phyloP scores from a whole-genome alignment of 92 coral and sea anemone species.

The Phymanthus crucifer region DNA sequence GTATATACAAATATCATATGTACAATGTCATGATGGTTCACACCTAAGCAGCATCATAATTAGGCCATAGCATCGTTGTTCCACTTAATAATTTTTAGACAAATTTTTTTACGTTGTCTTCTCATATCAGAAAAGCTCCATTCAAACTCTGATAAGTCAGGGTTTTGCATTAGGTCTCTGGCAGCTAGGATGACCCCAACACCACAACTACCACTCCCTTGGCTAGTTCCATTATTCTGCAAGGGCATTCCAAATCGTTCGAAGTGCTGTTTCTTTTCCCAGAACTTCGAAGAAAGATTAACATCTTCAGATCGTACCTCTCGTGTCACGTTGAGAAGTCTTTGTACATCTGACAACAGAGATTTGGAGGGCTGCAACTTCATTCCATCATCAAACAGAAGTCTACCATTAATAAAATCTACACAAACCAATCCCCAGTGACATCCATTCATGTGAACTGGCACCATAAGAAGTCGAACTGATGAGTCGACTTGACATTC shows the following conservation, averaged over 20 bases:
- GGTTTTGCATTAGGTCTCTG: not conserved
- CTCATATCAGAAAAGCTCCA: constrained; percentile 5
- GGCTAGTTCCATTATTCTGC: not conserved
- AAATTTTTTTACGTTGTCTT: constrained; percentile 4
- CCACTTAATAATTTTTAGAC: not conserved
- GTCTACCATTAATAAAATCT: constrained; percentile 11
- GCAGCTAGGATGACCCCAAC: constrained; percentile 8
- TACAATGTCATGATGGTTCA: not conserved
- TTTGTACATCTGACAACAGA: constrained; percentile 19
- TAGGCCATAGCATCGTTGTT: not conserved
- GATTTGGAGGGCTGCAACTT: constrained; percentile 4
- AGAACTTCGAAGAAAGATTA: constrained; percentile 1
- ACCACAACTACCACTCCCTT: constrained; percentile 15
- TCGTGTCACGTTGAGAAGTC: not conserved
- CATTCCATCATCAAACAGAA: constrained; percentile 35
- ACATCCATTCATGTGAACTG: constrained; percentile 2
- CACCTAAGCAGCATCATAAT: not conserved
- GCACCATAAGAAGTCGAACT: not conserved
- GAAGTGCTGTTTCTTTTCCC: not conserved
- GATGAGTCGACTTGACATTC: not conserved
- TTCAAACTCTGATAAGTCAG: constrained; percentile 6
- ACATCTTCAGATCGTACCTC: not conserved
- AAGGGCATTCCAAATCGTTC: constrained; percentile 21
- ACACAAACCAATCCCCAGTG: constrained; percentile 35
- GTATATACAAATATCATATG: not conserved